These are phyloP conservation scores for Podabrus alpinus DNA, from an alignment of 2,888 invertebrate genomes.

Conservation along the genomic window DNA sequence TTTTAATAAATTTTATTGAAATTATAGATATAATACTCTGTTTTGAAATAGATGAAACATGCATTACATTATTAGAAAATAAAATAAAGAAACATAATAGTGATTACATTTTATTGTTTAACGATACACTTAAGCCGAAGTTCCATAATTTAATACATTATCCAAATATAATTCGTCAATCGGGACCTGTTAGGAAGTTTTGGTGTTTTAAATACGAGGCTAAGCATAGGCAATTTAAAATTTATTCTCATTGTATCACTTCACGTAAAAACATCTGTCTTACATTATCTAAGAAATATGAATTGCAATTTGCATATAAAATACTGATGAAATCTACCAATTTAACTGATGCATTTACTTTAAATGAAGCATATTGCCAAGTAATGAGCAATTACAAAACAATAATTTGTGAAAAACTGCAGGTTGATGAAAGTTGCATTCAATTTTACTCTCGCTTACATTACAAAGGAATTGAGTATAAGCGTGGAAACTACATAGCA, in stretches of 20 bases:
- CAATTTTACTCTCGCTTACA: constrained; percentile 15
- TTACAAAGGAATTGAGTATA: constrained; percentile 17
- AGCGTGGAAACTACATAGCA: constrained; percentile 15
- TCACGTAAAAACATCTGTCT: constrained; percentile 40
- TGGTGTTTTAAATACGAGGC: constrained; percentile 37
- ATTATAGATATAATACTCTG: constrained; percentile 29
- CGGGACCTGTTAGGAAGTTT: constrained; percentile 31
- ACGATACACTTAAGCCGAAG: constrained; percentile 34
- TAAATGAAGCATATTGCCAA: constrained; percentile 15
- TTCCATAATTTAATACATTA: constrained; percentile 36
- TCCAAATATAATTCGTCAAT: constrained; percentile 32
- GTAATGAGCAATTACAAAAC: constrained; percentile 18
- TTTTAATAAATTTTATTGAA: constrained; percentile 32
- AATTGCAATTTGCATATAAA: constrained; percentile 35
- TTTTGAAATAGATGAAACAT: constrained; percentile 19
- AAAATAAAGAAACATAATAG: constrained; percentile 27
- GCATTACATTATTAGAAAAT: constrained; percentile 15
- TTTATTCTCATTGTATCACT: constrained; percentile 37
- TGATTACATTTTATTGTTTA: constrained; percentile 21
- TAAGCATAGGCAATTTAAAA: constrained; percentile 33
- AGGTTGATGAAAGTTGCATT: constrained; percentile 7
- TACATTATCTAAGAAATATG: constrained; percentile 37
- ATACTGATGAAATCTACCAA: background rate
- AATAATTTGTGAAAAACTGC: constrained; percentile 18
- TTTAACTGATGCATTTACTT: background rate